Conservation (phyloP, 37 sponge, comb jelly and placozoan genomes). For the Axinella damicornis region DNA sequence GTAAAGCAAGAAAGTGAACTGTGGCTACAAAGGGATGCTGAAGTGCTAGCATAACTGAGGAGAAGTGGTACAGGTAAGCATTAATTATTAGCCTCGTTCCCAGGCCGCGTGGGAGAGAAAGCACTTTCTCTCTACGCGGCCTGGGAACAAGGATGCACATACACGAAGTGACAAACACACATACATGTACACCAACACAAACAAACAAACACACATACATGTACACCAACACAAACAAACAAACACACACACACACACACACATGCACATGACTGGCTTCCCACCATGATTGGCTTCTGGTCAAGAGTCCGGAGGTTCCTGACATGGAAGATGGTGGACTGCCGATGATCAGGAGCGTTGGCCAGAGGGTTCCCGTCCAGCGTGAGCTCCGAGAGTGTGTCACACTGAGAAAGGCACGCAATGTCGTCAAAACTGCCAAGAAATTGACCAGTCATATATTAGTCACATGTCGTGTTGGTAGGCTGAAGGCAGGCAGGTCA, state of each 20-base stretch:
- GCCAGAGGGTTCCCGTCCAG: conserved; percentile 84
- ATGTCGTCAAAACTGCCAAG: conserved; percentile 55
- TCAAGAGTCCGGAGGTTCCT: conserved; percentile 46
- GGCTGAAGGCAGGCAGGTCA: too few species aligned
- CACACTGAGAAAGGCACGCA: conserved; percentile 44
- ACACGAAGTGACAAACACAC: background rate
- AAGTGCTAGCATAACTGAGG: too few species aligned
- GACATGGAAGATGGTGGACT: conserved; percentile 40
- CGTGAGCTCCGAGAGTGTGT: conserved; percentile 54
- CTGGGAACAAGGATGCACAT: too few species aligned
- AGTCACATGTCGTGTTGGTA: too few species aligned
- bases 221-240: background rate
- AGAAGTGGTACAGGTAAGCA: too few species aligned
- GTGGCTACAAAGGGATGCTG: too few species aligned
- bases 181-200: background rate
- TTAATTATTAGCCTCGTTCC: too few species aligned
- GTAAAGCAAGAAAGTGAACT: background rate
- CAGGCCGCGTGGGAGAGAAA: too few species aligned
- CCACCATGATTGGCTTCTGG: conserved; percentile 53
- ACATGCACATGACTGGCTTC: background rate
- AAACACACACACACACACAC: background rate
- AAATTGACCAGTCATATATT: too few species aligned
- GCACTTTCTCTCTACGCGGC: too few species aligned
- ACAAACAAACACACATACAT: too few species aligned
- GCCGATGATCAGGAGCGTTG: conserved; percentile 46